phyloP scores from a whole-genome alignment of 1,140 invertebrate genomes.

The Asbolus verrucosus region DNA sequence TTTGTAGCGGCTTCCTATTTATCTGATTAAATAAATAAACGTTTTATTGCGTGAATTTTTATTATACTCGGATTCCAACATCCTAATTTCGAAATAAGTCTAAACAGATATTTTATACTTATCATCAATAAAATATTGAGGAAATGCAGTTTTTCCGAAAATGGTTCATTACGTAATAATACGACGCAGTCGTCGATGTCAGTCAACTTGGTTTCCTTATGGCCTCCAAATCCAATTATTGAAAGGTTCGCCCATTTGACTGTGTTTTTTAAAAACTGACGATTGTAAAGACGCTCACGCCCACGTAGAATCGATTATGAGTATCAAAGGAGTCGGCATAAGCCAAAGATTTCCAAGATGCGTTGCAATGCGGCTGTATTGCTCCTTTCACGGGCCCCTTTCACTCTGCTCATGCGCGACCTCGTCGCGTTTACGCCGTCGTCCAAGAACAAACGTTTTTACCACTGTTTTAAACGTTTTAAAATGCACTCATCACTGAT shows the following conservation, averaged over 20 bases:
- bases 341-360: constrained; percentile 34
- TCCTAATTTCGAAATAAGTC: background rate
- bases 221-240: background rate
- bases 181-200: constrained; percentile 35
- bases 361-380: constrained; percentile 45
- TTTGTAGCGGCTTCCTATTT: constrained; percentile 48
- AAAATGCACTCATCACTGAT: background rate
- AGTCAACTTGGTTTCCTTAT: constrained; percentile 5
- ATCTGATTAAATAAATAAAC: constrained; percentile 50
- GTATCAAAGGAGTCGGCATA: constrained; percentile 2
- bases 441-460: constrained; percentile 31
- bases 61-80: constrained; percentile 1
- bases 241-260: background rate
- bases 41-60: constrained; percentile 41
- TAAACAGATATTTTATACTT: background rate
- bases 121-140: background rate
- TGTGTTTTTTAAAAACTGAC: constrained; percentile 6
- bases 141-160: constrained; percentile 21
- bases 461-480: constrained; percentile 28
- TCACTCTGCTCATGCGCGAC: constrained; percentile 56
- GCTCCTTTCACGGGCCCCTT: constrained; percentile 61
- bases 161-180: constrained; percentile 33
- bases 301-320: constrained; percentile 30
- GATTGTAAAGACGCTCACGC: constrained; percentile 20
- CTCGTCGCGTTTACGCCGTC: constrained; percentile 56